A percentile compares a stretch with the other conserved stretches of the same genome.
These are phyloP conservation scores for Petromus typicus DNA, from an alignment of 2,113 vertebrate species.

Conservation along the genomic window DNA sequence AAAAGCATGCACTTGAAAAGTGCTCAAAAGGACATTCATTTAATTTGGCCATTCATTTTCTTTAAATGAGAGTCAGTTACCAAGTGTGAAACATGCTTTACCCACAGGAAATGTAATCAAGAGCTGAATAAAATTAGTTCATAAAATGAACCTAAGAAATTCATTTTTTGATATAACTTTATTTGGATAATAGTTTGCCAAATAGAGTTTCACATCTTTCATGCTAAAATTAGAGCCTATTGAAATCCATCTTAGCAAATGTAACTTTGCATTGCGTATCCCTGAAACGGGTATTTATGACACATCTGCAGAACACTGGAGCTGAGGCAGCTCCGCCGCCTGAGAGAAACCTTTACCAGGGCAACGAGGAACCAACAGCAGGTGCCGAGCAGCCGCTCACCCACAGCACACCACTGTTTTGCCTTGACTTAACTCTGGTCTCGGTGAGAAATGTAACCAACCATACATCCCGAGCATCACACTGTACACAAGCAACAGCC, in stretches of 20 bases:
- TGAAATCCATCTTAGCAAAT: conserved; percentile 72
- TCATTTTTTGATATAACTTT: conserved; percentile 77
- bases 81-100: conserved; percentile 69
- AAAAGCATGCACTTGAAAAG: conserved; percentile 70
- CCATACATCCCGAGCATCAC: neutral
- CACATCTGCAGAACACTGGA: neutral
- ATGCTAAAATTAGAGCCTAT: conserved; percentile 62
- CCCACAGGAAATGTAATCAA: conserved; percentile 80
- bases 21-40: conserved; percentile 77
- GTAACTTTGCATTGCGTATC: conserved; percentile 12
- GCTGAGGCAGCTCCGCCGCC: neutral
- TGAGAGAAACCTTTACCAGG: neutral
- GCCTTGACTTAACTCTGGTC: neutral
- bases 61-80: conserved; percentile 73
- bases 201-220: conserved; percentile 78
- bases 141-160: conserved; percentile 76
- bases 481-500: neutral
- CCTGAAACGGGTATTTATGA: conserved; percentile 26
- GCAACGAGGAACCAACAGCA: neutral
- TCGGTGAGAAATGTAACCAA: neutral
- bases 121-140: conserved; percentile 77
- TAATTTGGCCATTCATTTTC: conserved; percentile 81
- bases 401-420: neutral
- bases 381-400: neutral
- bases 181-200: conserved; percentile 79